These are phyloP conservation scores for Pogoniulus pusillus DNA, from an alignment of 2,797 vertebrate species.

Conservation along the genomic window DNA sequence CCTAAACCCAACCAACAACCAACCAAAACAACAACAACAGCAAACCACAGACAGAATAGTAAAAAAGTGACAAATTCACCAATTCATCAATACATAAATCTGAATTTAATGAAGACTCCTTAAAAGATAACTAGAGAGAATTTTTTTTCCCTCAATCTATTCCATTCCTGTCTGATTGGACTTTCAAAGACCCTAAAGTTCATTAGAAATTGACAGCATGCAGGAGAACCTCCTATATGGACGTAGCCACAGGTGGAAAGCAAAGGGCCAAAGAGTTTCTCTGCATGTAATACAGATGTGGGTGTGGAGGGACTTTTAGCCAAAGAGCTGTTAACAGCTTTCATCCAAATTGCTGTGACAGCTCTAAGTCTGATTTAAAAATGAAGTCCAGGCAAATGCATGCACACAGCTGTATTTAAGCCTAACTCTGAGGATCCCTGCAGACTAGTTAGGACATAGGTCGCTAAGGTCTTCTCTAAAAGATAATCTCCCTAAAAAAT, in stretches of 20 bases:
- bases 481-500: conserved; percentile 71
- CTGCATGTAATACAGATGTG: not conserved
- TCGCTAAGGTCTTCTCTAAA: conserved; percentile 56
- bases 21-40: not conserved
- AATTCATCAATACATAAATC: not conserved
- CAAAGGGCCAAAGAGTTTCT: not conserved
- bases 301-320: not conserved
- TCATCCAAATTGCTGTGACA: not conserved
- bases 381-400: conserved; percentile 31
- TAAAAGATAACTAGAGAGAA: not conserved
- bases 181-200: not conserved
- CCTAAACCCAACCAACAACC: not conserved
- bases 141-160: not conserved
- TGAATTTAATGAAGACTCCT: not conserved
- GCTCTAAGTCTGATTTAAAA: not conserved
- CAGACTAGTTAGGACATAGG: conserved; percentile 45
- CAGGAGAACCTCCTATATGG: not conserved
- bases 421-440: conserved; percentile 43
- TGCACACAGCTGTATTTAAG: conserved; percentile 52
- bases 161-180: not conserved
- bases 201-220: not conserved
- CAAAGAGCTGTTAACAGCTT: conserved; percentile 6
- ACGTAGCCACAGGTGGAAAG: not conserved
- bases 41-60: not conserved
- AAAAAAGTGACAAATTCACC: not conserved